Percentiles rank a stretch among this genome's conserved stretches.
phyloP scores from a whole-genome alignment of 2,797 vertebrate species.

The Danio aesculapii region DNA sequence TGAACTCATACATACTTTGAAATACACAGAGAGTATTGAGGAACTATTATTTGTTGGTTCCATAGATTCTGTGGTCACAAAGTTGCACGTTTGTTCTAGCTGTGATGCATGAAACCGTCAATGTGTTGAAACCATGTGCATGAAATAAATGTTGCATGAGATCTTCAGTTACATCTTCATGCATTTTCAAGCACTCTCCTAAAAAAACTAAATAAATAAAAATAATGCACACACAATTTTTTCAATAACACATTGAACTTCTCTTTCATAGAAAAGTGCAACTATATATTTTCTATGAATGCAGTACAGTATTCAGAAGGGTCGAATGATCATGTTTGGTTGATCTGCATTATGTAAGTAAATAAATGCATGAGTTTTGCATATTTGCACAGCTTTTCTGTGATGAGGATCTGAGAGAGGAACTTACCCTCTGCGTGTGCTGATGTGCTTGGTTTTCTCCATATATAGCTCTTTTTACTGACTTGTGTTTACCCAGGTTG shows the following conservation, averaged over 20 bases:
- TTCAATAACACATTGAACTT: no score
- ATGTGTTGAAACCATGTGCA: neutral
- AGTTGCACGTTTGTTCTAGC: neutral
- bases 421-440: neutral
- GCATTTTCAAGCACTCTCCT: neutral
- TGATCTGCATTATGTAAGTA: neutral
- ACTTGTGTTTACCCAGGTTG: accelerated
- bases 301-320: neutral
- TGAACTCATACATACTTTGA: no score
- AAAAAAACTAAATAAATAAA: no score
- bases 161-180: neutral
- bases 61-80: neutral
- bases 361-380: neutral
- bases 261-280: no score
- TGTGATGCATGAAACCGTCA: neutral
- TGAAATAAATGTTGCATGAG: no score
- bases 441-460: neutral
- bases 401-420: neutral
- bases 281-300: neutral
- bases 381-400: neutral
- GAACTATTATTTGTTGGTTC: no score
- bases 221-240: no score
- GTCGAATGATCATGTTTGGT: neutral
- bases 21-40: no score
- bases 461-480: neutral